Evolutionary conservation across 2,888 invertebrate genomes (phyloP), one percentile per base, ranked within the genome.

Genomic region (Pseudococcus viburni): DNA sequence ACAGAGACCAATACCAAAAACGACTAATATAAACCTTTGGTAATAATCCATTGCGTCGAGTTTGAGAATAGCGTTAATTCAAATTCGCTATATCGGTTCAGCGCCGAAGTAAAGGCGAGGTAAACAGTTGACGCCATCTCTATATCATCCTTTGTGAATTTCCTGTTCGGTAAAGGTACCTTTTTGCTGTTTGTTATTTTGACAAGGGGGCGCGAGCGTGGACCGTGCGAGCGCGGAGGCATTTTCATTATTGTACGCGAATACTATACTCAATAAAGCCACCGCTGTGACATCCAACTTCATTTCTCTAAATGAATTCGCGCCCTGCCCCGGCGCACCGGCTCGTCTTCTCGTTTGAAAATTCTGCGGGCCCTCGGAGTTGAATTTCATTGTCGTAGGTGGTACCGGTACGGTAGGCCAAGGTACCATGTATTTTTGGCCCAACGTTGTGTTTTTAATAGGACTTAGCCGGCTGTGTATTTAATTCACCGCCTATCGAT

Each of bases 141-240:
- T 83, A 83, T 83, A 83, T 83, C 80, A 83, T 83, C 42, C 80
- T 83, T 83, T 83, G 80, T 83, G 80, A 83, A 83, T 83, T 83
- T 83, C 80, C 80, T 83, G 46, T 83, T 83, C 46, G 80, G 4
- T 19, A 83, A 83, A 83, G 80, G 80, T 83, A 46, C 80, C 80
- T 83, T 83, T 83, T 83, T 83, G 80, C 80, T 83, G 80, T 83
- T 83, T 83, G 46, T 83, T 46, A 83, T 83, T 83, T 83, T 83
- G 80, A 83, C 80, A 83, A n/a, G 80, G 39, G 15, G 77, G 80
- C 19, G 46, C 42, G 73, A 6, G 33, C 33, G 17, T 9, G 73
- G n/a, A 9, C 33, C 33, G 26, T 15, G 12, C 19, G 11, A 22
- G 26, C 73, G 33, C 73, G 33, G 64, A 64, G 73, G 73, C 73